Conservation (phyloP, 2,888 invertebrate species). For the Amphimallon solstitiale region DNA sequence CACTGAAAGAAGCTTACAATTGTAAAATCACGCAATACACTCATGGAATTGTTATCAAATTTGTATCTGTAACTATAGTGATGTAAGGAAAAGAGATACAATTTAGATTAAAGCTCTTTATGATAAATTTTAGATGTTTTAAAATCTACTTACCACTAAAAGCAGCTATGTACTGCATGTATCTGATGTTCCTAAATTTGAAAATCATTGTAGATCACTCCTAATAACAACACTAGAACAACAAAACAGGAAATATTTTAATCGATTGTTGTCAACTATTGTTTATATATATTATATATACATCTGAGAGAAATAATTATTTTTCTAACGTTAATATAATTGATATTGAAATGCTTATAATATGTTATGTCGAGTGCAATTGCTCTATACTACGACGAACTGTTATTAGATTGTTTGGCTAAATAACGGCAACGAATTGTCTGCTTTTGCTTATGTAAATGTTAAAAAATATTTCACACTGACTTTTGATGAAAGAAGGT, state of each 20-base stretch:
- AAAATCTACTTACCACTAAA: constrained; percentile 40
- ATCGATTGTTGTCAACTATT: not conserved
- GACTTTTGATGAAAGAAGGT: too few species aligned
- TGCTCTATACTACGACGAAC: constrained; percentile 5
- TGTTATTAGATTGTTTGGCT: not conserved
- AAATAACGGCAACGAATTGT: not conserved
- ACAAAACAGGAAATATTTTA: not conserved
- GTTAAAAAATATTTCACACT: too few species aligned
- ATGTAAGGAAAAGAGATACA: too few species aligned
- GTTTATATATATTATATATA: constrained; percentile 10
- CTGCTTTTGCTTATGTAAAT: too few species aligned
- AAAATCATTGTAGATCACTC: constrained; percentile 23
- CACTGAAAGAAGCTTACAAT: too few species aligned
- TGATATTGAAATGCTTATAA: constrained; percentile 2
- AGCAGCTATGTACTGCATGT: constrained; percentile 44
- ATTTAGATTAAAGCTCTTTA: too few species aligned
- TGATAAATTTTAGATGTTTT: too few species aligned
- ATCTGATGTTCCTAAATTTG: constrained; percentile 35
- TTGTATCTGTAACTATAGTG: too few species aligned
- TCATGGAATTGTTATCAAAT: too few species aligned
- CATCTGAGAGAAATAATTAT: not conserved
- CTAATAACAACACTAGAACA: not conserved
- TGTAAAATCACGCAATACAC: too few species aligned
- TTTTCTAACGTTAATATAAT: not conserved
- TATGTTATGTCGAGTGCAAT: constrained; percentile 5